phyloP scores from a whole-genome alignment of 23 tunicate species.

The Trididemnum nubilum region DNA sequence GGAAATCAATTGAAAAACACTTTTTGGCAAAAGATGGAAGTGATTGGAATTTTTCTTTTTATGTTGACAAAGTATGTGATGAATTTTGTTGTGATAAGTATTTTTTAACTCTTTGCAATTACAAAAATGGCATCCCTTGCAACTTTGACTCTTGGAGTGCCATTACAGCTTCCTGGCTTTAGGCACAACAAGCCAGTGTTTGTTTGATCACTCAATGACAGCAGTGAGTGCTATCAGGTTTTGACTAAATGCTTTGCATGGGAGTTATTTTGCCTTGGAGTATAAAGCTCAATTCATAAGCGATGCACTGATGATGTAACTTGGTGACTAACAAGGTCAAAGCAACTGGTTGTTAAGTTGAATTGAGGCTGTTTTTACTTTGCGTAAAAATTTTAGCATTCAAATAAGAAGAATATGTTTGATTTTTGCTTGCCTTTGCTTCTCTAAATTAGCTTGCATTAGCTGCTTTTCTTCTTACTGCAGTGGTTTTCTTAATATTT shows the following conservation, averaged over 20 bases:
- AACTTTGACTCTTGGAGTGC: slow-evolving; percentile 1
- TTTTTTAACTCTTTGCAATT: background rate
- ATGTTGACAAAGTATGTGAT: background rate
- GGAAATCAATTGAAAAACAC: background rate
- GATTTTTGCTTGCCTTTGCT: background rate
- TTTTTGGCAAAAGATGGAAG: background rate
- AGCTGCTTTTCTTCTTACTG: background rate
- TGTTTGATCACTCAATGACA: background rate
- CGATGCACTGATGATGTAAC: background rate
- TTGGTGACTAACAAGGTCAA: slow-evolving; percentile 1
- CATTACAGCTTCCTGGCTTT: slow-evolving; percentile 1
- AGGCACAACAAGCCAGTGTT: background rate
- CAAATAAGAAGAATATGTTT: background rate
- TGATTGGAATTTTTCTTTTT: background rate
- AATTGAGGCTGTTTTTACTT: background rate
- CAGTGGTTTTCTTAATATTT: background rate
- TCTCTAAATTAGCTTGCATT: background rate
- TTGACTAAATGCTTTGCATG: background rate
- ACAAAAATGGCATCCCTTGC: slow-evolving; percentile 1
- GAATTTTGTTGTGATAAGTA: background rate
- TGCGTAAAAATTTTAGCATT: background rate
- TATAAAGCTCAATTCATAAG: background rate
- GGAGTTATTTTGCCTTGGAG: background rate
- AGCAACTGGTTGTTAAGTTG: background rate
- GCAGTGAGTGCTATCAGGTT: slow-evolving; percentile 2